Percentiles rank a stretch among this genome's conserved stretches.
These are phyloP conservation scores for Cheilosia vulpina DNA, from an alignment of 2,888 invertebrate genomes.

Conservation along the genomic window DNA sequence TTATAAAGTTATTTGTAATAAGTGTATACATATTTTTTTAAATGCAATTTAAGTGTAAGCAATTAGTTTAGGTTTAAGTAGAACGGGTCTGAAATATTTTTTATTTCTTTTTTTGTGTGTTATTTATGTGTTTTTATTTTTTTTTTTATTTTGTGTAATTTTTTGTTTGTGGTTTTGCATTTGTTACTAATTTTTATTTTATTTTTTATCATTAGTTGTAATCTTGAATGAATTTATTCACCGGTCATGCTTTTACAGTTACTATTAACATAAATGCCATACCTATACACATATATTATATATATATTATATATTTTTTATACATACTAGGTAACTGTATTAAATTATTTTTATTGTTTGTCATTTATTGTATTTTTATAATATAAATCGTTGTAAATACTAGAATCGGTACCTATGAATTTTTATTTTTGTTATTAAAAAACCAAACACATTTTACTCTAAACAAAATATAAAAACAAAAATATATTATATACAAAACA, in stretches of 20 bases:
- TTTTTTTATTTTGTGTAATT: conserved; percentile 30
- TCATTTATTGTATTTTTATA: conserved; percentile 42
- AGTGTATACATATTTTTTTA: conserved; percentile 74
- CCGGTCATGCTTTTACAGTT: conserved; percentile 66
- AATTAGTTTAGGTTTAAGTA: conserved; percentile 66
- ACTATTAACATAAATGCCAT: conserved; percentile 70
- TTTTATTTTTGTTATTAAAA: conserved; percentile 37
- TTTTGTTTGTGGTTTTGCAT: conserved; percentile 34
- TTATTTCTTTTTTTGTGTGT: conserved; percentile 37
- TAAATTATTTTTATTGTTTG: conserved; percentile 65
- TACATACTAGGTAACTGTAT: conserved; percentile 64
- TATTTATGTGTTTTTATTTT: conserved; percentile 55
- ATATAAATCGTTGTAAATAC: conserved; percentile 60
- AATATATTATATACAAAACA: conserved; percentile 31
- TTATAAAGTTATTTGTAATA: conserved; percentile 65
- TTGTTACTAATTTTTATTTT: conserved; percentile 27
- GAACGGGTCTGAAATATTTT: conserved; percentile 43
- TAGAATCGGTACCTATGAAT: conserved; percentile 64
- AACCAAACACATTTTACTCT: conserved; percentile 55
- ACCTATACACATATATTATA: conserved; percentile 65
- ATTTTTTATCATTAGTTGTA: conserved; percentile 28
- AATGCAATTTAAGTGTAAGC: conserved; percentile 67
- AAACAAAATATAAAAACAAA: conserved; percentile 23
- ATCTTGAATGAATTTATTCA: conserved; percentile 59
- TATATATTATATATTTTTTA: conserved; percentile 69